Base-by-base conservation (phyloP, 2,113 vertebrate species). In the Sitta europaea region DNA sequence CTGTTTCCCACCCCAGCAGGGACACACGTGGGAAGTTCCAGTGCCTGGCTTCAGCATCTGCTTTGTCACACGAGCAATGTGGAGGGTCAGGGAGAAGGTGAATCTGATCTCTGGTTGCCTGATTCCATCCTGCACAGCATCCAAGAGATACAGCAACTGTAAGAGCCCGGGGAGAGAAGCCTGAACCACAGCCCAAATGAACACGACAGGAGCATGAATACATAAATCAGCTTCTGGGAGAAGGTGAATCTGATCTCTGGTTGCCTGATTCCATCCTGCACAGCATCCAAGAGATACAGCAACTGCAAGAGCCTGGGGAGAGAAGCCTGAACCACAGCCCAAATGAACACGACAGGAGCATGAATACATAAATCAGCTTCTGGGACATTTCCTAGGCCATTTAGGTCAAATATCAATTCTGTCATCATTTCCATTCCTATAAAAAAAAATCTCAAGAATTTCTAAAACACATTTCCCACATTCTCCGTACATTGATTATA, bases 31-130 rank as follows among this genome's bases (percentile, higher is more conserved):
- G 35, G 1, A 25, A 12, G 15, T 38, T 14, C 58, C 36, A 27
- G 35, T 96, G 99, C 99, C 99, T 97, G 99, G 99, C 94, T 97
- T 99, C 55, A 99, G 97, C 96, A 99, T 98, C 94, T 98, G 99
- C 93, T 98, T 98, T 50, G 98, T 98, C 43, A 98, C 98, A 96
- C 98, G 99, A 80, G 97, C 96, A 42, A 99, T 91, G 92, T 98
- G 99, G 15, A 98, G 97, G 28, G 97, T 93, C 96, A 99, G 76
- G 33, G 98, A 94, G 82, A 99, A 99, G 3, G 99, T 98, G 16
- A 99, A 94, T 29, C 98, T 97, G 82, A 98, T 96, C 90, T 99
- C 99, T 9, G 96, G 98, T 74, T 98, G 96, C 38, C 92, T 91
- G 92, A 99, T 97, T 45, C 99, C 99, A 48, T 99, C 99, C 97